Base-by-base conservation (phyloP, 1,140 invertebrate species). In the Panulirus ornatus region DNA sequence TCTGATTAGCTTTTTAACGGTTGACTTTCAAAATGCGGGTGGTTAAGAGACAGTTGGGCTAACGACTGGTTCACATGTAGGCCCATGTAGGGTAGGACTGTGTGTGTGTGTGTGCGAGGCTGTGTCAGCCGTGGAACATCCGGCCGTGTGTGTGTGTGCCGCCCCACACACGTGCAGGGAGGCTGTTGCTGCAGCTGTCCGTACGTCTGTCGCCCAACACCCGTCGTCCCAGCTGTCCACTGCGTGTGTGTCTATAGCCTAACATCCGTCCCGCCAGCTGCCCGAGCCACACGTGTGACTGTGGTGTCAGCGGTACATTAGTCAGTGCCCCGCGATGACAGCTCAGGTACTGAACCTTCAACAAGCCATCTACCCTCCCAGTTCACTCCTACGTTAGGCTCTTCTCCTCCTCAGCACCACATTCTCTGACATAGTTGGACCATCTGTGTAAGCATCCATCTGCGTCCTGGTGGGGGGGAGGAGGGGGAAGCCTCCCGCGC, bases 381-480 rank as follows among this genome's bases (percentile, higher is more conserved):
- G 22, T 84, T 54, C 34, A 27, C 11, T 58, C 36, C 82, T 63
- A 19, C 8, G 22, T 83, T n/a, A n/a, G n/a, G 83, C 51, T 36
- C 27, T 3, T 40, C 44, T 66, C 30, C 27, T 30, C 42, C 14
- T n/a, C 54, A 34, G n/a, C 73, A 36, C 44, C 73, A 14, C 22
- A 34, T 38, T 30, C 19, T 76, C 47, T 84, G 58, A 71, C 66
- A 51, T 16, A 84, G 82, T 58, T 84, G 73, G n/a, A 22, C 83
- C 83, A 85, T 73, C 70, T 85, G 83, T 47, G 83, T 75, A 22
- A 51, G 70, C 83, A 75, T 75, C 40, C 66, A 81, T 81, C 51
- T 22, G 78, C 38, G 19, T 58, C 78, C 11, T 36, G 42, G 19
- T 2, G 76, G 42, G 27, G 76, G 76, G 2, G 40, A 8, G 42